Percentiles rank a stretch among this genome's conserved stretches.
Conservation (phyloP, 2,113 vertebrate species). For the Fukomys damarensis region DNA sequence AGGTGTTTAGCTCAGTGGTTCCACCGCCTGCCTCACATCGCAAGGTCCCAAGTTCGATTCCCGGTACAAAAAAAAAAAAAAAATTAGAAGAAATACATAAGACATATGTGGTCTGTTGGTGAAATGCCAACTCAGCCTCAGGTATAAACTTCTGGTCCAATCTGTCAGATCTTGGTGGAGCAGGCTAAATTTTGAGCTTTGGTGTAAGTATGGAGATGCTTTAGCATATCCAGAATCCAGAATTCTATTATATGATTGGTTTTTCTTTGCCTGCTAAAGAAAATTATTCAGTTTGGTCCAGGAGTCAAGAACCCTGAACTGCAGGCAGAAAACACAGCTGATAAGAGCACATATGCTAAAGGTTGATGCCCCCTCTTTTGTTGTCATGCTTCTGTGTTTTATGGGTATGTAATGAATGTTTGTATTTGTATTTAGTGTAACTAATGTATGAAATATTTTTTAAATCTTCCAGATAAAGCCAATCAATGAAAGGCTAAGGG, state of each 20-base stretch:
- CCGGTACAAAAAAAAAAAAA: too few species aligned
- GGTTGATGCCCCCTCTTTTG: background rate
- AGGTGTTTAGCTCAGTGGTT: too few species aligned
- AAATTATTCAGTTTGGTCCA: background rate
- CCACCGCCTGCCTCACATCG: too few species aligned
- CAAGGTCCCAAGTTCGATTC: too few species aligned
- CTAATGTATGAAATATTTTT: conserved; percentile 44
- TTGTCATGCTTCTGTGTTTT: background rate
- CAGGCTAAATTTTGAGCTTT: background rate
- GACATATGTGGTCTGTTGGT: background rate
- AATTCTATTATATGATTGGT: background rate
- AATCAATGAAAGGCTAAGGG: conserved; percentile 94
- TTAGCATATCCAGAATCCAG: background rate
- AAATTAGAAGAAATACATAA: background rate
- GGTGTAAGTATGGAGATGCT: background rate
- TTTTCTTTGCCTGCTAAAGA: background rate
- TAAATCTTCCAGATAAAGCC: conserved; percentile 89
- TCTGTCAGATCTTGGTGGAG: background rate
- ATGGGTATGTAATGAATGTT: background rate
- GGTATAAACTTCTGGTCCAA: background rate
- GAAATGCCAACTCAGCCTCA: background rate
- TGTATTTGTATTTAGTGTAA: conserved; percentile 8
- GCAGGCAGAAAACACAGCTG: background rate
- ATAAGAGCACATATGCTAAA: background rate
- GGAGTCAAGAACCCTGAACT: background rate